Evolutionary conservation across 2,888 invertebrate genomes (phyloP).

Genomic region (Orthosia incerta): DNA sequence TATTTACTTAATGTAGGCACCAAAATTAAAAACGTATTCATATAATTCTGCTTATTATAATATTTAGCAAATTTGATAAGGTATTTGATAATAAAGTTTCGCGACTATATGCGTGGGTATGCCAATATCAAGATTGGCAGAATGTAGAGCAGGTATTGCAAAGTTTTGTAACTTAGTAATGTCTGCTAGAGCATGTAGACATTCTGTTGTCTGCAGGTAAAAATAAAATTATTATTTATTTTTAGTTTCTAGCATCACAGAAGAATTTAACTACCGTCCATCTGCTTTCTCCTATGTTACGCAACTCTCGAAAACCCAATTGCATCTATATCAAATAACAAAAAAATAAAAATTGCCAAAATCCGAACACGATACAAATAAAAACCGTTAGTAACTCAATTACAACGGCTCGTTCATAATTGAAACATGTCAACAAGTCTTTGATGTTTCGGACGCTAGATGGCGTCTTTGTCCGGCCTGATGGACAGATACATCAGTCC

Average conservation of each 20-base stretch:
- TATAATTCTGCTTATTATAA: neutral
- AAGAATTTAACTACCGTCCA: no score
- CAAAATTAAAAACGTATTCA: neutral
- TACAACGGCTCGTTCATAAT: slow-evolving; percentile 49
- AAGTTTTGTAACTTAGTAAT: no score
- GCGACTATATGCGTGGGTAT: no score
- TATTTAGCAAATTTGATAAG: no score
- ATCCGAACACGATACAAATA: slow-evolving; percentile 22
- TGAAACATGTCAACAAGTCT: slow-evolving; percentile 77
- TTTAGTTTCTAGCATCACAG: no score
- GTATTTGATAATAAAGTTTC: no score
- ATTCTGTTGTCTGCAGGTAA: no score
- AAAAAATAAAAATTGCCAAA: neutral
- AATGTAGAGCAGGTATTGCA: neutral
- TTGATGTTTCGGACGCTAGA: slow-evolving; percentile 77
- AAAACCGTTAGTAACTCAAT: slow-evolving; percentile 51
- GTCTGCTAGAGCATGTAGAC: no score
- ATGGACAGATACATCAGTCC: slow-evolving; percentile 78
- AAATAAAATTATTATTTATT: no score
- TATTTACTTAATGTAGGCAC: no score
- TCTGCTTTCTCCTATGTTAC: no score
- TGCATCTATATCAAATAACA: slow-evolving; percentile 5
- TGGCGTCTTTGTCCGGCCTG: slow-evolving; percentile 80
- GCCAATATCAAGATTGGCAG: neutral
- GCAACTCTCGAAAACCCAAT: neutral